Evolutionary conservation across 2,113 vertebrate genomes (phyloP).

Genomic region (Colinus virginianus): DNA sequence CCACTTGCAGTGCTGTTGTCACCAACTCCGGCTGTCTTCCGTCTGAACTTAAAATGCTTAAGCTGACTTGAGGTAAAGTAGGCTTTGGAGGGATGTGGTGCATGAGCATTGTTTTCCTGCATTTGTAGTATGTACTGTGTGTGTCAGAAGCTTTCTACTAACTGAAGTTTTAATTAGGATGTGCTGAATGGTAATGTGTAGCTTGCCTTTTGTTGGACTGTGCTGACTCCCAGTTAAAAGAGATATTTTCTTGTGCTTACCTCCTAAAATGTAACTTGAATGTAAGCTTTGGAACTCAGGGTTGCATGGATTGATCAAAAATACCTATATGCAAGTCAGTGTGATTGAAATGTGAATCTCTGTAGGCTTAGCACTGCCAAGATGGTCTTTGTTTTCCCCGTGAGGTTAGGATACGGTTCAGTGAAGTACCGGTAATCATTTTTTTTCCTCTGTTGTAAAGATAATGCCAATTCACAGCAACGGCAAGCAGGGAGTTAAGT

Average conservation of each 20-base stretch:
- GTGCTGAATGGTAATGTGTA: background rate
- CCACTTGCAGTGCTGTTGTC: background rate
- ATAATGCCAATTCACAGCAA: background rate
- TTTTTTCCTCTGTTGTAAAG: background rate
- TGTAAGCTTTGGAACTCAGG: background rate
- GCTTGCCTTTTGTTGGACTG: background rate
- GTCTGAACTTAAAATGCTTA: background rate
- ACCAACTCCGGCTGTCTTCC: background rate
- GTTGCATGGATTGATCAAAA: background rate
- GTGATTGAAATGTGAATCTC: background rate
- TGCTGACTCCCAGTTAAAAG: background rate
- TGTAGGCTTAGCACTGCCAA: background rate
- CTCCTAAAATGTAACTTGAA: background rate
- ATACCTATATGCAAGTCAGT: no score
- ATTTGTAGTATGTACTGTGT: accelerated
- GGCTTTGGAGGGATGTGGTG: background rate
- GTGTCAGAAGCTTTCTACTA: background rate
- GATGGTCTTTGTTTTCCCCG: background rate
- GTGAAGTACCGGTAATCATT: background rate
- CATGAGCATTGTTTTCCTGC: background rate
- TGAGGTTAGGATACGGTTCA: background rate
- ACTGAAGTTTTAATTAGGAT: background rate
- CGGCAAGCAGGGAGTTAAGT: background rate
- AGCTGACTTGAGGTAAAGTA: background rate
- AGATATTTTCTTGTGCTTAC: background rate